These are phyloP conservation scores for Natator depressus DNA, from an alignment of 2,113 vertebrate genomes.

Conservation along the genomic window DNA sequence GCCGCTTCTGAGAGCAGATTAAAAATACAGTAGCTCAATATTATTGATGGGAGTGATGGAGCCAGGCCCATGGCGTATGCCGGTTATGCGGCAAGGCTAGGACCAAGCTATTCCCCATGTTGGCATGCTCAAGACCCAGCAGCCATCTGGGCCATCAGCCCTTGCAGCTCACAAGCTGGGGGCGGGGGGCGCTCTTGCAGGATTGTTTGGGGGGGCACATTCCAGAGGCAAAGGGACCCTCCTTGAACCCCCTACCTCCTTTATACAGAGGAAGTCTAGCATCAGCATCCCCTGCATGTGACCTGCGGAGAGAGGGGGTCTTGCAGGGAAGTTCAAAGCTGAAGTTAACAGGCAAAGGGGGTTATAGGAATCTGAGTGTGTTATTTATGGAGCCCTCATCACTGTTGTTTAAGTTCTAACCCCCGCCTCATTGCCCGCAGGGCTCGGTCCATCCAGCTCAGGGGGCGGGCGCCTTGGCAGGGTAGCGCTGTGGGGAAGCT, in stretches of 20 bases:
- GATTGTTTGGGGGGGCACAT: neutral
- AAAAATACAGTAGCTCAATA: neutral
- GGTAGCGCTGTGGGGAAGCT: too few species aligned
- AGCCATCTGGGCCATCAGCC: neutral
- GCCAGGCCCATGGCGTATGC: neutral
- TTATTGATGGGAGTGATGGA: neutral
- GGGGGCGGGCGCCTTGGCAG: too few species aligned
- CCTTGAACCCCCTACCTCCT: too few species aligned
- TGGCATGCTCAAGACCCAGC: neutral
- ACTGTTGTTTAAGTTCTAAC: too few species aligned
- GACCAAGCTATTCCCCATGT: neutral
- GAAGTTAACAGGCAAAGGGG: too few species aligned
- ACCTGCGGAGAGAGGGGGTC: too few species aligned
- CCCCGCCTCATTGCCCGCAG: too few species aligned
- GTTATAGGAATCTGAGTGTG: too few species aligned
- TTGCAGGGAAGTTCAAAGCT: too few species aligned
- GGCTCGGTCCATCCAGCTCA: too few species aligned
- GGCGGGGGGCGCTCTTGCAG: neutral
- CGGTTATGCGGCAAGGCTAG: neutral
- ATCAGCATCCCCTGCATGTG: neutral
- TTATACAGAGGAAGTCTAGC: neutral
- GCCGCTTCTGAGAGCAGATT: neutral
- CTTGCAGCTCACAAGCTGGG: too few species aligned
- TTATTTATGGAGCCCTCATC: too few species aligned
- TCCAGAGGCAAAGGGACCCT: neutral